Evolutionary conservation across 2,113 vertebrate species (phyloP), one percentile per base, ranked within the genome.

Genomic region (Saguinus midas): DNA sequence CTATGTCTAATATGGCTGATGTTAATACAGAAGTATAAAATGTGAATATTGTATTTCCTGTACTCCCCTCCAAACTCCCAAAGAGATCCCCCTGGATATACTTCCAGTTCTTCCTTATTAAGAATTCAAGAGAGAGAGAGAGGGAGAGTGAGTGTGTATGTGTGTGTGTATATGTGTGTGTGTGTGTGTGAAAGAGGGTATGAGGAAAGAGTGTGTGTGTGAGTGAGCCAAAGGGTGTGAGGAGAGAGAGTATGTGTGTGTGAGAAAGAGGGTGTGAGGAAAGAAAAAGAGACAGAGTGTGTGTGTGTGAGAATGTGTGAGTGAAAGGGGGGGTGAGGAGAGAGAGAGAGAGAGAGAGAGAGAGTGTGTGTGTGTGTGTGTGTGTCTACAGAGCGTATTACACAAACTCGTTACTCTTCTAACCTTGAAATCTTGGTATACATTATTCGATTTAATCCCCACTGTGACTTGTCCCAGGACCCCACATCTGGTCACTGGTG

Each of bases 91-190:
- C 2, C 6, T 20, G 21, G 12, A 32, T 90, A 37, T 92, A 85
- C 64, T 85, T 96, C 14, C 21, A 68, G 12, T 70, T 72, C 73
- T 89, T 87, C 52, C 40, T 92, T 61, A 81, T 85, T 95, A 81
- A 10, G 79, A 57, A 81, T 94, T 85, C 7, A 25, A 48, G 61
- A 32, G 3, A 52, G 32, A 50, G 12, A n/a, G 50, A 52, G 50
- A 17, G 50, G 16, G 50, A 17, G 3, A 3, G 50, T 5, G 50
- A 52, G 4, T 58, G 21, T 81, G 7, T 66, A 16, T 70, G 5
- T 87, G 20, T 88, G 45, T 80, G 2, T 58, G 21, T 57, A 18
- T 55, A 20, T 57, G 55, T 52, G 50, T 52, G 50, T 52, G 50
- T 52, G 50, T 50, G 50, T 52, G 50, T 52, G 50, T 52, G 50